Conservation (phyloP, 1,140 invertebrate genomes). For the Monomorium pharaonis region DNA sequence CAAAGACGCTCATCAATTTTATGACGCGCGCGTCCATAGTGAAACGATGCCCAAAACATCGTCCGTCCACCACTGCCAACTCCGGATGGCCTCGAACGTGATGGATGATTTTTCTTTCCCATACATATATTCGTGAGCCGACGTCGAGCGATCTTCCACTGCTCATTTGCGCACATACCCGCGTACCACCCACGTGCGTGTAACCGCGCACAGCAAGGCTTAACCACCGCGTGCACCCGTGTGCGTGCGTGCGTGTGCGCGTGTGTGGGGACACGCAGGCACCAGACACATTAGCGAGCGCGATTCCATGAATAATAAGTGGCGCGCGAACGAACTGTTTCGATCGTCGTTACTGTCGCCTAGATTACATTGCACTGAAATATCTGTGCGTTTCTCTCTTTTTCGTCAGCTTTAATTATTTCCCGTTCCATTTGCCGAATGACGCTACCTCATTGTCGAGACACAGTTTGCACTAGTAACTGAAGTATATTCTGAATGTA, state of each 20-base stretch:
- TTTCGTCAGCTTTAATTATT: slow-evolving; percentile 21
- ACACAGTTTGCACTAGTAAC: not conserved
- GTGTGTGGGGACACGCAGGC: slow-evolving; percentile 25
- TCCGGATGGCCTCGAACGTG: slow-evolving; percentile 82
- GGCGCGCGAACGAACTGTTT: slow-evolving; percentile 61
- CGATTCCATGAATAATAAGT: slow-evolving; percentile 72
- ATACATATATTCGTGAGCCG: slow-evolving; percentile 55
- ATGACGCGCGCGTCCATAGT: slow-evolving; percentile 77
- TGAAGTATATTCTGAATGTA: not conserved
- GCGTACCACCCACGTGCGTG: slow-evolving; percentile 70
- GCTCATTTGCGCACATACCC: slow-evolving; percentile 72
- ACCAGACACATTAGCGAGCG: slow-evolving; percentile 62
- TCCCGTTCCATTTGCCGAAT: not conserved
- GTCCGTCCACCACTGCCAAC: slow-evolving; percentile 79
- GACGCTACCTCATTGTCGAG: not conserved
- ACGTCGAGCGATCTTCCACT: slow-evolving; percentile 64
- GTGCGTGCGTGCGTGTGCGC: not conserved
- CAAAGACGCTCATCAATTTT: slow-evolving; percentile 84
- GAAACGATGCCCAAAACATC: slow-evolving; percentile 81
- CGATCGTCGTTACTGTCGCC: slow-evolving; percentile 53
- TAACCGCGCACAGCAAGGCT: slow-evolving; percentile 47
- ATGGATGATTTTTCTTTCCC: slow-evolving; percentile 84
- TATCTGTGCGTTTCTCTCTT: not conserved
- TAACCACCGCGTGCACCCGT: not conserved
- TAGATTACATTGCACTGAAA: slow-evolving; percentile 20